phyloP scores from a whole-genome alignment of 2,113 vertebrate species.

The Charina bottae region DNA sequence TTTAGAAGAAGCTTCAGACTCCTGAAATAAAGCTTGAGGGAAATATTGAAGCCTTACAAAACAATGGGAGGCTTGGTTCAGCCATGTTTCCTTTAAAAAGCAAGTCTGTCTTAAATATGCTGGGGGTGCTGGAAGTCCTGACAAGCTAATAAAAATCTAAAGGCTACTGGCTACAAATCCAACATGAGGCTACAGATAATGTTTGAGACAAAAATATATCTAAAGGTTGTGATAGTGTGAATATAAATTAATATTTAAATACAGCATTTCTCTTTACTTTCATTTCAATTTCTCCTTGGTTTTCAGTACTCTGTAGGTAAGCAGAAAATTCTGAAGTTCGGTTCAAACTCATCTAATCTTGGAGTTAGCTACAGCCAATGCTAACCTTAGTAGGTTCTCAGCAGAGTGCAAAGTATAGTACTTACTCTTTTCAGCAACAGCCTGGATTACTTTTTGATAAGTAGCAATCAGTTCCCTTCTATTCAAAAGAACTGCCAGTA shows the following conservation, averaged over 20 bases:
- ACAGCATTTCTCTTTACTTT: slow-evolving; percentile 42
- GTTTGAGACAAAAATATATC: slow-evolving; percentile 36
- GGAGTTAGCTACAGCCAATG: not conserved
- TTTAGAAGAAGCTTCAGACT: not conserved
- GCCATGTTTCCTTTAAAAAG: slow-evolving; percentile 8
- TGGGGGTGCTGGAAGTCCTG: not conserved
- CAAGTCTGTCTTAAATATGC: slow-evolving; percentile 24
- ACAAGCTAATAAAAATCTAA: not conserved
- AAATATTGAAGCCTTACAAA: not conserved
- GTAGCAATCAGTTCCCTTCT: too few relatives aligned
- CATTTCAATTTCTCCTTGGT: slow-evolving; percentile 38
- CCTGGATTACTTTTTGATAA: not conserved
- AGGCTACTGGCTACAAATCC: not conserved
- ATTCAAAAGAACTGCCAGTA: too few relatives aligned
- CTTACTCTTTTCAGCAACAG: not conserved
- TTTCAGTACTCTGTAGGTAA: slow-evolving; percentile 43
- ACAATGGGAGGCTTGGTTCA: not conserved
- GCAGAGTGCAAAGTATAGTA: not conserved
- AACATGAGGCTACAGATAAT: slow-evolving; percentile 45
- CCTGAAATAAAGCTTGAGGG: slow-evolving; percentile 33
- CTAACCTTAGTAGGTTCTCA: not conserved
- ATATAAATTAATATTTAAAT: slow-evolving; percentile 52
- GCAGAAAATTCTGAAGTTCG: not conserved
- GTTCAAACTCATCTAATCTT: not conserved
- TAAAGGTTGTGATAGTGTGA: slow-evolving; percentile 25